phyloP scores from a whole-genome alignment of 2,888 invertebrate genomes.

The Hypolimnas misippus region DNA sequence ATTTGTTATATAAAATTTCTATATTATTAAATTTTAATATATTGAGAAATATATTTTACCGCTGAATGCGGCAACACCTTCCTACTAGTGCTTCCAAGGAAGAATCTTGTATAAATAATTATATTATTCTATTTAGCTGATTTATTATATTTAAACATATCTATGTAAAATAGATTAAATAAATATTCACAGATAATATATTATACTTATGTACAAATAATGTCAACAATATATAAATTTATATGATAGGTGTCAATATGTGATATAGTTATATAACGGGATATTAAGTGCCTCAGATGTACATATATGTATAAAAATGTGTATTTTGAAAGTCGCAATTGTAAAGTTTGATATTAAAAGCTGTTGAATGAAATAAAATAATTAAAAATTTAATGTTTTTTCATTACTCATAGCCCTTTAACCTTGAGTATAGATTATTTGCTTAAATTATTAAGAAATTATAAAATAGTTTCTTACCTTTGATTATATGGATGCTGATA shows the following conservation, averaged over 20 bases:
- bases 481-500: too few relatives aligned
- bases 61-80: neutral
- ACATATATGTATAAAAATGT: slow-evolving; percentile 57
- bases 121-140: slow-evolving; percentile 15
- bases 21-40: slow-evolving; percentile 16
- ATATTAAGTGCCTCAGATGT: slow-evolving; percentile 66
- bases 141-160: slow-evolving; percentile 16
- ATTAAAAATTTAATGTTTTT: slow-evolving; percentile 49
- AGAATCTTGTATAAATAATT: slow-evolving; percentile 4
- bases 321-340: slow-evolving; percentile 35
- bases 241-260: slow-evolving; percentile 55
- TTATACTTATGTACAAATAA: slow-evolving; percentile 22
- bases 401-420: neutral
- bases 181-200: slow-evolving; percentile 25
- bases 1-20: slow-evolving; percentile 6
- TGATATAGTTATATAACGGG: slow-evolving; percentile 77
- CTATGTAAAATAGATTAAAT: slow-evolving; percentile 3
- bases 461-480: too few relatives aligned
- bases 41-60: slow-evolving; percentile 9
- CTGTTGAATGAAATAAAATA: slow-evolving; percentile 68
- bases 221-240: slow-evolving; percentile 11
- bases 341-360: slow-evolving; percentile 59
- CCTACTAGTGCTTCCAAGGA: slow-evolving; percentile 21
- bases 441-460: too few relatives aligned
- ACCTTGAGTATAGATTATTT: too few relatives aligned